phyloP scores from a whole-genome alignment of 1,140 invertebrate species.

The Pteromalus puparum region DNA sequence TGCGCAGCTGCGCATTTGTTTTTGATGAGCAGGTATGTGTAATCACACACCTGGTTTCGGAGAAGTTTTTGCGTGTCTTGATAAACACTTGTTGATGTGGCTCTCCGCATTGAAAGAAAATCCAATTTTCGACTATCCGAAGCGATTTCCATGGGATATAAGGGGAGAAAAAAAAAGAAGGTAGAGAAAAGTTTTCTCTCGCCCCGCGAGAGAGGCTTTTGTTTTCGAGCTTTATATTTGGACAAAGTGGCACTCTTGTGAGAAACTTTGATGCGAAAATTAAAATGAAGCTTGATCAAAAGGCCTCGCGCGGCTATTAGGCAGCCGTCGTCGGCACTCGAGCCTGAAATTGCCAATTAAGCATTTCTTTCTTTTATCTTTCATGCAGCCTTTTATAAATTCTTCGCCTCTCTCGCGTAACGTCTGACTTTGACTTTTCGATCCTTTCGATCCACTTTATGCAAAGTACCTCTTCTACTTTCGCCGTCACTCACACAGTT shows the following conservation, averaged over 20 bases:
- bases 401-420: not conserved
- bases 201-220: too few species aligned
- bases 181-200: not conserved
- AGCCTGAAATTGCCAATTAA: constrained; percentile 36
- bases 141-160: not conserved
- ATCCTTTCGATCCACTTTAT: not conserved
- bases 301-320: constrained; percentile 11
- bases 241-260: not conserved
- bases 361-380: constrained; percentile 9
- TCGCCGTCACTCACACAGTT: too few species aligned
- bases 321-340: constrained; percentile 7
- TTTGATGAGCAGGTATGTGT: not conserved
- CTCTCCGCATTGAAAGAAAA: too few species aligned
- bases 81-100: not conserved
- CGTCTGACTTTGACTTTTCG: not conserved
- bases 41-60: not conserved
- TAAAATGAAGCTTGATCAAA: constrained; percentile 42
- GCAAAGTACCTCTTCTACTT: too few species aligned
- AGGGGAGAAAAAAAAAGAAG: not conserved
- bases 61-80: not conserved
- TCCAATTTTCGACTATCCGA: not conserved
- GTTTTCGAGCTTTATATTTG: not conserved
- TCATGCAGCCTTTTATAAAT: not conserved
- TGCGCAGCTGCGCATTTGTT: not conserved
- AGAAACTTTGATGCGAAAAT: constrained; percentile 34